These are phyloP conservation scores for Cotesia glomerata DNA, from an alignment of 1,140 invertebrate genomes.

Conservation along the genomic window DNA sequence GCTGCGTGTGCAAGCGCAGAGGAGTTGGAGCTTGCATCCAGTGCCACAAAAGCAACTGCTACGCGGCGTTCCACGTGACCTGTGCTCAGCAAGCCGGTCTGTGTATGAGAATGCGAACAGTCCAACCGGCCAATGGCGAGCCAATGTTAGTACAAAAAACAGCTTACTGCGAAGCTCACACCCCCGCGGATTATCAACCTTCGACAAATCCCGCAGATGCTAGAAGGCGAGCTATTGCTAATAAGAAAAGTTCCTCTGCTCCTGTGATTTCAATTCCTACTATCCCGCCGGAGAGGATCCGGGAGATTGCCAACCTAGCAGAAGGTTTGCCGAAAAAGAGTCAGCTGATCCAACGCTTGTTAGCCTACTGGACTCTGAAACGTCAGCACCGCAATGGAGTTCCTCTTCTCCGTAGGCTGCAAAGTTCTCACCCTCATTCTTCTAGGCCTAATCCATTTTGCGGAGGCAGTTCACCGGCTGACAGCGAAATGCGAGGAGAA, in stretches of 20 bases:
- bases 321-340: conserved; percentile 75
- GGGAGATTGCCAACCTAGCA: conserved; percentile 76
- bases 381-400: conserved; percentile 96
- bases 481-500: conserved; percentile 67
- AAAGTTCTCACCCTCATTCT: conserved; percentile 71
- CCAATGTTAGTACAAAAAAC: conserved; percentile 90
- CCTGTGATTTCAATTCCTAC: conserved; percentile 94
- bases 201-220: conserved; percentile 60
- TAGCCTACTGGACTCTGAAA: conserved; percentile 95
- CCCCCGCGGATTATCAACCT: conserved; percentile 76
- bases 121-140: conserved; percentile 74
- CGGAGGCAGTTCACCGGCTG: conserved; percentile 58
- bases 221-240: conserved; percentile 71
- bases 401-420: conserved; percentile 85
- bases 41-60: conserved; percentile 95
- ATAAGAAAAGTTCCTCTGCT: conserved; percentile 85
- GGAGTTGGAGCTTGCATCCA: conserved; percentile 96
- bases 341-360: conserved; percentile 86
- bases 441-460: conserved; percentile 57
- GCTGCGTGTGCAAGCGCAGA: conserved; percentile 95
- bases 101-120: conserved; percentile 95
- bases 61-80: conserved; percentile 97
- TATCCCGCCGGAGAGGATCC: conserved; percentile 86
- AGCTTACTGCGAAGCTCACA: conserved; percentile 94
- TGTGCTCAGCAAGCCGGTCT: conserved; percentile 96